phyloP scores from a whole-genome alignment of 2,888 invertebrate species.

The Dioctria rufipes region DNA sequence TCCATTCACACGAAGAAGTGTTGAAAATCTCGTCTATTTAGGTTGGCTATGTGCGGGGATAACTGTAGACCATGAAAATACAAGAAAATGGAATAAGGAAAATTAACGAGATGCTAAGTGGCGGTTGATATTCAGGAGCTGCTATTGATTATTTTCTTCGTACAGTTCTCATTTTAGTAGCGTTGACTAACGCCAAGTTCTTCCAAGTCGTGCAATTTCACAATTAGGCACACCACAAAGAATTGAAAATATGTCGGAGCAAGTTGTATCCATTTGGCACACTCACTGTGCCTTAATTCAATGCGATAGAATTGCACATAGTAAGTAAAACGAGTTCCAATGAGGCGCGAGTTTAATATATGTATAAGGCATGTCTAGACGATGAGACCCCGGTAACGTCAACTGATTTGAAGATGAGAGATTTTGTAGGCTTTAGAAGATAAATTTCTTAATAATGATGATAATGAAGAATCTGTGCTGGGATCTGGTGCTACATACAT shows the following conservation, averaged over 20 bases:
- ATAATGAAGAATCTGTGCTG: neutral
- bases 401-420: neutral
- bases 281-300: slow-evolving; percentile 25
- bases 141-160: slow-evolving; percentile 41
- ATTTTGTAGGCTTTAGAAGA: neutral
- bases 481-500: neutral
- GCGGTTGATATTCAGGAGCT: slow-evolving; percentile 29
- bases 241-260: neutral
- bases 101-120: slow-evolving; percentile 39
- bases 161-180: slow-evolving; percentile 2
- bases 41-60: neutral
- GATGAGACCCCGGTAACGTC: neutral
- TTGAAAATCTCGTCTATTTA: neutral
- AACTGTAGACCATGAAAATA: slow-evolving; percentile 1
- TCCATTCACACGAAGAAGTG: neutral
- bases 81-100: slow-evolving; percentile 14
- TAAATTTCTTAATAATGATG: slow-evolving; percentile 6
- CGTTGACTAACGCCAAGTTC: neutral
- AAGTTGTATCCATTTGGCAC: slow-evolving; percentile 26
- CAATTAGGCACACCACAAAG: slow-evolving; percentile 14
- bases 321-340: slow-evolving; percentile 28
- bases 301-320: slow-evolving; percentile 11
- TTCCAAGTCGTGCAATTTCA: slow-evolving; percentile 19
- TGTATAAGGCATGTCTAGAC: slow-evolving; percentile 38
- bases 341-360: slow-evolving; percentile 22